Percentiles rank a stretch among this genome's conserved stretches.
Evolutionary conservation across 1,140 invertebrate species (phyloP).

Genomic region (Asobara japonica): DNA sequence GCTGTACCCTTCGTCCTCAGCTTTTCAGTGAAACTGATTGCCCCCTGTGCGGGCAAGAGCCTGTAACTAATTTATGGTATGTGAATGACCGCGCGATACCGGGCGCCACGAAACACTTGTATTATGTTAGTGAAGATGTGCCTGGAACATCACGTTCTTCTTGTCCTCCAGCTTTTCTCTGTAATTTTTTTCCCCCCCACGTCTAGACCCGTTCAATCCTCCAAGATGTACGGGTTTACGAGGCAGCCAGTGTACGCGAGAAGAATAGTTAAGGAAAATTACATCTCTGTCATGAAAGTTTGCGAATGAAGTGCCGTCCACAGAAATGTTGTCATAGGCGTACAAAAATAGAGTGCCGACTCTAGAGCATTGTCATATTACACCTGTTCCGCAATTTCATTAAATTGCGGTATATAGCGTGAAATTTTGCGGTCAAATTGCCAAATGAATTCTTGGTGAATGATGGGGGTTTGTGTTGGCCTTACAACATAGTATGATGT

Average conservation of each 20-base stretch:
- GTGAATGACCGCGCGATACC: background rate
- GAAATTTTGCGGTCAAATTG: too few relatives aligned
- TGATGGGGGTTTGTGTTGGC: too few relatives aligned
- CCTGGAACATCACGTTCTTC: background rate
- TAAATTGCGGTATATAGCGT: too few relatives aligned
- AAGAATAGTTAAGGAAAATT: background rate
- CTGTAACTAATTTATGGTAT: background rate
- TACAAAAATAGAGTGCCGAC: background rate
- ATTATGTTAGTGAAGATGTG: background rate
- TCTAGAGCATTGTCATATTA: background rate
- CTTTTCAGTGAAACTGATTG: background rate
- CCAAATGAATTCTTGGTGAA: too few relatives aligned
- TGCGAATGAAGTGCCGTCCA: background rate
- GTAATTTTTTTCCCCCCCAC: background rate
- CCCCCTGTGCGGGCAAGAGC: background rate
- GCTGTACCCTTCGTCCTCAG: background rate
- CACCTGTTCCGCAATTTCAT: too few relatives aligned
- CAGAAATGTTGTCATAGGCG: background rate
- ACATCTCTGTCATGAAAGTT: background rate
- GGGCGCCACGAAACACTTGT: constrained; percentile 8
- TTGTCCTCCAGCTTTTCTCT: background rate
- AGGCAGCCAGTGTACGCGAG: background rate
- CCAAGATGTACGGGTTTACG: background rate
- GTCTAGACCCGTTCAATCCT: constrained; percentile 5
- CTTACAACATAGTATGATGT: too few relatives aligned